Evolutionary conservation across 2,888 invertebrate genomes (phyloP).

Genomic region (Maniola hyperantus): DNA sequence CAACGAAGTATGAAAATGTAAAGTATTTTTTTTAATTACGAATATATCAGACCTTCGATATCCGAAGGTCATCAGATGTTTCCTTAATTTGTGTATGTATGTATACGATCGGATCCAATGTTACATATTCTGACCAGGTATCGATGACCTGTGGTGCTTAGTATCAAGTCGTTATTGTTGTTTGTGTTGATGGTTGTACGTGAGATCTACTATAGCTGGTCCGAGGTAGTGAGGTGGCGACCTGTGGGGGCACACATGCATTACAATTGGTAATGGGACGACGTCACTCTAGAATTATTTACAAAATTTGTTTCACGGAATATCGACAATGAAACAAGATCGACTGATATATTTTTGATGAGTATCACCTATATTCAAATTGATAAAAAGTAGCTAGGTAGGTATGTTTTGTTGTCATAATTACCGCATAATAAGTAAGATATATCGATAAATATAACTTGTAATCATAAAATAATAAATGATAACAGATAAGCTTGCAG

Average conservation of each 20-base stretch:
- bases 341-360: conserved; percentile 6
- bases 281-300: conserved; percentile 52
- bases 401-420: neutral
- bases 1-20: conserved; percentile 18
- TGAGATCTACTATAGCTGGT: conserved; percentile 54
- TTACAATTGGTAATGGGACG: conserved; percentile 75
- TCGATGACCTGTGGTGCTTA: conserved; percentile 46
- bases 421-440: too few species aligned
- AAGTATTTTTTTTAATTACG: conserved; percentile 18
- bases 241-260: conserved; percentile 67
- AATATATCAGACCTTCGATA: conserved; percentile 52
- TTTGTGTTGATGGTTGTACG: conserved; percentile 41
- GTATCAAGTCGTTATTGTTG: conserved; percentile 35
- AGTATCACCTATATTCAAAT: neutral
- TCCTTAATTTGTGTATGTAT: conserved; percentile 50
- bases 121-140: conserved; percentile 50
- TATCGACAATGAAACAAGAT: conserved; percentile 18
- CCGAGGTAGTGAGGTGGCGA: conserved; percentile 60
- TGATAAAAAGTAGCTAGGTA: neutral
- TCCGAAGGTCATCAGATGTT: conserved; percentile 66
- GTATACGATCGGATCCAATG: conserved; percentile 37
- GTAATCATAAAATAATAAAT: too few species aligned
- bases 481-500: too few species aligned
- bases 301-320: conserved; percentile 35
- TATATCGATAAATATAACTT: too few species aligned